Evolutionary conservation across 2,113 vertebrate species (phyloP), one percentile per base, ranked within the genome.

Genomic region (Edolisoma coerulescens): DNA sequence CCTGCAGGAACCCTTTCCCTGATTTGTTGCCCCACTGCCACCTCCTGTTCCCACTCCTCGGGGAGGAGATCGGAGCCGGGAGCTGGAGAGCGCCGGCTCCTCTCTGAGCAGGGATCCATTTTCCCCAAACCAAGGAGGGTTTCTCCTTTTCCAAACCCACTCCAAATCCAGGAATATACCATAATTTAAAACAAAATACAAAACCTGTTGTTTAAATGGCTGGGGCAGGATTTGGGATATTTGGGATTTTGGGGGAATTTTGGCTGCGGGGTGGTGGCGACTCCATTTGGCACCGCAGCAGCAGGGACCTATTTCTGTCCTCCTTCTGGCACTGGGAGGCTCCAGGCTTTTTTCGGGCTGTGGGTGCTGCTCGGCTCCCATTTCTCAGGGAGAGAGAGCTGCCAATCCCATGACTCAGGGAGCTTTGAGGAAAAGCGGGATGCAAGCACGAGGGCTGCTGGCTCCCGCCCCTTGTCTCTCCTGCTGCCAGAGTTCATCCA

Each of bases 21-120:
- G 50, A 4, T 83, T 65, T 59, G 24, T 4, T 42, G 23, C 3
- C 77, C 26, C 1, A 0, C 30, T 63, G 45, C 22, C 88, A 9
- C 41, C 16, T 20, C 60, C 45, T 37, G 50, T 61, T 54, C 35
- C 27, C 35, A 3, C 13, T 64, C 16, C 28, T 53, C 3, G 3
- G 4, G 50, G 20, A 52, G 53, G 16, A 61, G 23, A 69, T 20
- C 16, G 6, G 33, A n/a, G 41, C 53, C 33, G 41, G 75, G 68
- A 71, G 24, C 47, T 37, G 76, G 45, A 69, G 61, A 53, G 22
- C 1, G 0, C 47, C 0, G 0, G n/a, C 13, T 69, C 47, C 74
- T 67, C 69, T 21, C 42, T 0, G 1, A 57, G 56, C 1, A 0
- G 45, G n/a, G n/a, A 39, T 35, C 41, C 20, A 3, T 47, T 44